Conservation (phyloP, 2,888 invertebrate species). For the Phoenoteleia sp. region DNA sequence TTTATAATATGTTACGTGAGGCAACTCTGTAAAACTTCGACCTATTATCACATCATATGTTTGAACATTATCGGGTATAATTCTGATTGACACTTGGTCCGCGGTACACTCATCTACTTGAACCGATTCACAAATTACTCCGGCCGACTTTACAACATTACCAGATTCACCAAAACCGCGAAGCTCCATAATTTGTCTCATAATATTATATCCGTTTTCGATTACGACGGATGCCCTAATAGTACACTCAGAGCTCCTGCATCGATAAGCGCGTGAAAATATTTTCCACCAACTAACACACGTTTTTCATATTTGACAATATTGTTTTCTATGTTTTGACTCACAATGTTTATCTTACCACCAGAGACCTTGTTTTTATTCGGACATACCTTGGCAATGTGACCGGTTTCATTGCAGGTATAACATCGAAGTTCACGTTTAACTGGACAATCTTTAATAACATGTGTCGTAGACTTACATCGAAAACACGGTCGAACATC, state of each 20-base stretch:
- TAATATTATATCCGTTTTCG: slow-evolving; percentile 13
- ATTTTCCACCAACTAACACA: slow-evolving; percentile 5
- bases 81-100: slow-evolving; percentile 28
- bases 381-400: background rate
- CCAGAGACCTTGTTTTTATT: background rate
- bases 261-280: slow-evolving; percentile 52
- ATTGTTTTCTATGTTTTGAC: background rate
- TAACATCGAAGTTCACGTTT: slow-evolving; percentile 12
- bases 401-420: slow-evolving; percentile 6
- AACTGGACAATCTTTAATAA: slow-evolving; percentile 15
- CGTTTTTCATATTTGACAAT: slow-evolving; percentile 9
- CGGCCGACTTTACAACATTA: slow-evolving; percentile 39
- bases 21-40: background rate
- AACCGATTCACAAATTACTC: slow-evolving; percentile 33
- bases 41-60: background rate
- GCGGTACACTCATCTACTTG: slow-evolving; percentile 64
- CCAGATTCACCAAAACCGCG: slow-evolving; percentile 59
- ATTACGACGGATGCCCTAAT: slow-evolving; percentile 58
- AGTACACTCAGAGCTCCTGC: slow-evolving; percentile 74
- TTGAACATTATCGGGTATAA: slow-evolving; percentile 31
- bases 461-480: background rate
- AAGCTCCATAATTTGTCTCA: slow-evolving; percentile 28
- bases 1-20: background rate
- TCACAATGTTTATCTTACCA: background rate
- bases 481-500: slow-evolving; percentile 1